Conservation (phyloP, 1,140 invertebrate genomes). For the Drosophila mayri region DNA sequence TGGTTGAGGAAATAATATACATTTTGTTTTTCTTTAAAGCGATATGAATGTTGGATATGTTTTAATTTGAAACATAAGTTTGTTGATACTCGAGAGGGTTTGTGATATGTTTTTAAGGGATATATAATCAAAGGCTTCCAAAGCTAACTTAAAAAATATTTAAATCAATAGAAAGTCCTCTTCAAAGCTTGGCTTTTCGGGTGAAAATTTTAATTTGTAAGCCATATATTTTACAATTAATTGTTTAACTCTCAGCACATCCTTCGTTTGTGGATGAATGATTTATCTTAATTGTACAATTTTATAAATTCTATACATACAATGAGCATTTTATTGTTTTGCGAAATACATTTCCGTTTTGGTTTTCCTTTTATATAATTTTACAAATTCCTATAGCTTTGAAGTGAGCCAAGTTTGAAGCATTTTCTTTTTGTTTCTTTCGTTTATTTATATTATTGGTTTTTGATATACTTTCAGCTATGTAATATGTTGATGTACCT, state of each 20-base stretch:
- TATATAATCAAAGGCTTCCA: neutral
- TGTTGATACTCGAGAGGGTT: neutral
- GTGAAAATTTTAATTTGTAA: neutral
- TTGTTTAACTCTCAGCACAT: slow-evolving; percentile 4
- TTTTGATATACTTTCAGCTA: slow-evolving; percentile 59
- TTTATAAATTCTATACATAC: slow-evolving; percentile 63
- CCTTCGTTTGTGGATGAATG: neutral
- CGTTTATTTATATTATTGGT: slow-evolving; percentile 24
- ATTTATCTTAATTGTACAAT: slow-evolving; percentile 32
- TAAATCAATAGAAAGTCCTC: neutral
- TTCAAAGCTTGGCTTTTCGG: neutral
- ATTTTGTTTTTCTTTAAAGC: neutral
- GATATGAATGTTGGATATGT: slow-evolving; percentile 24
- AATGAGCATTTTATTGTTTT: slow-evolving; percentile 69
- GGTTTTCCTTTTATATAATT: slow-evolving; percentile 17
- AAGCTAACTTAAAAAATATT: neutral
- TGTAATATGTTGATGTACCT: slow-evolving; percentile 57
- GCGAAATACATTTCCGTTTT: slow-evolving; percentile 37
- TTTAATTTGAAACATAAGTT: neutral
- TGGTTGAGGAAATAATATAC: neutral
- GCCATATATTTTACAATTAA: slow-evolving; percentile 25
- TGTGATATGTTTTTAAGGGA: neutral
- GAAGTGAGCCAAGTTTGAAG: slow-evolving; percentile 49
- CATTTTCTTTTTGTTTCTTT: slow-evolving; percentile 17
- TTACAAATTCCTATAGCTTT: slow-evolving; percentile 55